Percentiles rank a stretch among this genome's conserved stretches.
These are phyloP conservation scores for Lepus oiostolus DNA, from an alignment of 2,797 vertebrate genomes.

Conservation along the genomic window DNA sequence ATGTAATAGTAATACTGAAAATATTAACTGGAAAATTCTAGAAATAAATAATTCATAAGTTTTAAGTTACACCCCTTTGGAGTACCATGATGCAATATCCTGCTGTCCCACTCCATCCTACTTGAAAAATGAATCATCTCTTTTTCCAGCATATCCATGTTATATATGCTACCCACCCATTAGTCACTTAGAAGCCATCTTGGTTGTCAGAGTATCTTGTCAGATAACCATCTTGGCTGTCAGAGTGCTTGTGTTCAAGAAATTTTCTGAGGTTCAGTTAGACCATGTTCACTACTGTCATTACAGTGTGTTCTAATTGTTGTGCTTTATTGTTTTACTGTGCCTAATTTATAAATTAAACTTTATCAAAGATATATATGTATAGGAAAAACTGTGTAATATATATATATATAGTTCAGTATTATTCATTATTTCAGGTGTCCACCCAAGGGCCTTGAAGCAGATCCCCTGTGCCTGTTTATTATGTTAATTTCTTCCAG, in stretches of 20 bases:
- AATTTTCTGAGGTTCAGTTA: not conserved
- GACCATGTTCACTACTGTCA: not conserved
- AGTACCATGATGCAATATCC: not conserved
- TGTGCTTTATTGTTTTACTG: not conserved
- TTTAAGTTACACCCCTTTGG: not conserved
- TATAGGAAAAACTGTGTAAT: not conserved
- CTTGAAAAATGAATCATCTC: not conserved
- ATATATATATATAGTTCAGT: no score
- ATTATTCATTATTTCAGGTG: no score
- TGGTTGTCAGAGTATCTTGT: not conserved
- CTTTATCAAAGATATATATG: not conserved
- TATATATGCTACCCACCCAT: not conserved
- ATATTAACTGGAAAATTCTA: not conserved
- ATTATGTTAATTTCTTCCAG: not conserved
- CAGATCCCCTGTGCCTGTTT: not conserved
- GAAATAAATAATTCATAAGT: not conserved
- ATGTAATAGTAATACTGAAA: not conserved
- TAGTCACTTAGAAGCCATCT: not conserved
- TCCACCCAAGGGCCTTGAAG: not conserved
- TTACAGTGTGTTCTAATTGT: not conserved
- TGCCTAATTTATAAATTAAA: no score
- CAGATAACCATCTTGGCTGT: not conserved
- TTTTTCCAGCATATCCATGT: not conserved
- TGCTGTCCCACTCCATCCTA: not conserved
- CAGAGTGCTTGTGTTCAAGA: not conserved